phyloP scores from a whole-genome alignment of 2,797 vertebrate genomes.

The Onychomys torridus region DNA sequence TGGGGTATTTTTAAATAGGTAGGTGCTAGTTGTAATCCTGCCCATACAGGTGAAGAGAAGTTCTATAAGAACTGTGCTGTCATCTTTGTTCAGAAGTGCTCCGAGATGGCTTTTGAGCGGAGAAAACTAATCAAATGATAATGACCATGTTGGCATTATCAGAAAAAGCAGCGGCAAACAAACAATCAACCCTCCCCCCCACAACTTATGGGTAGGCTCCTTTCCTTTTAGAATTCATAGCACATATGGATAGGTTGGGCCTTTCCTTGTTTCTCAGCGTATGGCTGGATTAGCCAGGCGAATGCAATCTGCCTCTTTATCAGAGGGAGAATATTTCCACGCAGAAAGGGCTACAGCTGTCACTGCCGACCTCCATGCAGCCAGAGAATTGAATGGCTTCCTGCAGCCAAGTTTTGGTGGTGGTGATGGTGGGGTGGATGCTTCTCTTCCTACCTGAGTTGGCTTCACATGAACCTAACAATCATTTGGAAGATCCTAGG shows the following conservation, averaged over 20 bases:
- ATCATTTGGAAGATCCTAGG: background rate
- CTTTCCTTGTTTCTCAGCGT: slow-evolving; percentile 83
- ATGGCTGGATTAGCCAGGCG: slow-evolving; percentile 81
- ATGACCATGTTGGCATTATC: slow-evolving; percentile 71
- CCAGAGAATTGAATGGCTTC: slow-evolving; percentile 33
- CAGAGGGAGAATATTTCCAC: slow-evolving; percentile 71
- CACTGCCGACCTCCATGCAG: slow-evolving; percentile 55
- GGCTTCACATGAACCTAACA: background rate
- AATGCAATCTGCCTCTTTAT: slow-evolving; percentile 77
- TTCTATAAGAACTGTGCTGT: background rate
- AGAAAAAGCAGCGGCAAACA: slow-evolving; percentile 39
- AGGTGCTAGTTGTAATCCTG: background rate
- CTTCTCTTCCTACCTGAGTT: slow-evolving; percentile 50
- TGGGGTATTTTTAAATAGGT: background rate
- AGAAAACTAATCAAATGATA: slow-evolving; percentile 67
- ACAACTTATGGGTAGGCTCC: slow-evolving; percentile 68
- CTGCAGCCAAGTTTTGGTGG: background rate
- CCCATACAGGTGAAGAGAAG: background rate
- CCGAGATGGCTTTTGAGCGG: background rate
- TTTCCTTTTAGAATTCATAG: slow-evolving; percentile 77
- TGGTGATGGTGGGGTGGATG: background rate
- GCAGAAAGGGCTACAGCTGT: slow-evolving; percentile 81
- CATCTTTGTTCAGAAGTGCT: slow-evolving; percentile 8
- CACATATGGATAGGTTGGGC: slow-evolving; percentile 74
- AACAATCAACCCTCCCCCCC: background rate